Base-by-base conservation (phyloP, 2,797 vertebrate genomes). In the Allobates femoralis region DNA sequence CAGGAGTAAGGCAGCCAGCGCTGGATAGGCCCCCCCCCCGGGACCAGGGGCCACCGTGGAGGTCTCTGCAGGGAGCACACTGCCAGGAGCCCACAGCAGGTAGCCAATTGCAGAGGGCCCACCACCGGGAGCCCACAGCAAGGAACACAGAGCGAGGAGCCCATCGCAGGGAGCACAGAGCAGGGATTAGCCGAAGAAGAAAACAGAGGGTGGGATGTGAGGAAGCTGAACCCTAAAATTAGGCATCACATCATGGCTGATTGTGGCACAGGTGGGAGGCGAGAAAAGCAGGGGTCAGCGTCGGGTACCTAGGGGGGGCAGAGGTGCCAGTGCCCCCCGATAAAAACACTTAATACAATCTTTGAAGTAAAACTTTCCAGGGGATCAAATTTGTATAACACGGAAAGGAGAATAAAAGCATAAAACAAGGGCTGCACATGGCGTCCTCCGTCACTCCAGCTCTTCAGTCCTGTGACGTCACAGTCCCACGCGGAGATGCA, bases 1-100 rank as follows among this genome's bases (percentile, higher is more conserved):
- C 79, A 51, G 74, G 51, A 34, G 75, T 55, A 82, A 71, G 80
- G 66, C 80, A 37, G 76, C 76, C 75, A 56, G 28, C 64, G 3
- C 79, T 32, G 19, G 21, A 56, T 28, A 5, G n/a, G 79, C 26
- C 0, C 19, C 28, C n/a, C 67, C 37, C 16, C 8, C 30, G 46
- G 15, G 32, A 1, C 7, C 28, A 7, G 51, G 51, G 32, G 10
- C 37, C 3, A 37, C 64, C 37, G 67, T 21, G 26, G 11, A 23
- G 34, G 26, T 18, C 41, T 8, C 2, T 26, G 19, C 28, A 32
- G 60, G 5, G 2, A 2, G 66, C n/a, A n/a, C n/a, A n/a, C n/a
- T n/a, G n/a, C n/a, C n/a, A n/a, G n/a, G n/a, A n/a, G n/a, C n/a
- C n/a, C n/a, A n/a, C n/a, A n/a, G n/a, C n/a, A n/a, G n/a, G n/a